These are phyloP conservation scores for Spisula subtruncata DNA, from an alignment of 2,888 invertebrate species.

Conservation along the genomic window DNA sequence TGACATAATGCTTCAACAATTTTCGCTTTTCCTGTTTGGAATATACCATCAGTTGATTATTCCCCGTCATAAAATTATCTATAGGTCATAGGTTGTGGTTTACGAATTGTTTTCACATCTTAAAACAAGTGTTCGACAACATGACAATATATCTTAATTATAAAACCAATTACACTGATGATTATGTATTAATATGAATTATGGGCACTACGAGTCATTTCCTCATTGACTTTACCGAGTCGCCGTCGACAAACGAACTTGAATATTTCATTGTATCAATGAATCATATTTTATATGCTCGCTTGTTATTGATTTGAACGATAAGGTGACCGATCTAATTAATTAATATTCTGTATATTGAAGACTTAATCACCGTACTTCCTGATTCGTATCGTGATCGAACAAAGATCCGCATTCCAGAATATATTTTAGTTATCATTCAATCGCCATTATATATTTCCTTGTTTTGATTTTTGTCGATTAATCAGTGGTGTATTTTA, in stretches of 20 bases:
- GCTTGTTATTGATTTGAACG: constrained; percentile 2
- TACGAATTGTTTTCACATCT: background rate
- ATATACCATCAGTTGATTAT: background rate
- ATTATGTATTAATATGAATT: constrained; percentile 11
- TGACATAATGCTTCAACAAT: no score
- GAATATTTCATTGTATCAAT: background rate
- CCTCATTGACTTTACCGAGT: background rate
- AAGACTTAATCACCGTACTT: background rate
- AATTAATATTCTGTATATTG: constrained; percentile 11
- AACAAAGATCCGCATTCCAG: background rate
- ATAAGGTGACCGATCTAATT: constrained; percentile 4
- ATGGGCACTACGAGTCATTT: background rate
- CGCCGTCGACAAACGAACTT: background rate
- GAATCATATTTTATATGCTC: constrained; percentile 10
- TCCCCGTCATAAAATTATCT: background rate
- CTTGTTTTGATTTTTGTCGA: background rate
- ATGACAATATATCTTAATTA: constrained; percentile 12
- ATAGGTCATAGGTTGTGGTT: background rate
- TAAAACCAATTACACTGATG: background rate
- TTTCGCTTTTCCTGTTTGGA: no score
- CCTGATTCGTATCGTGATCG: background rate
- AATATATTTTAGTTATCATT: background rate
- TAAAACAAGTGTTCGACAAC: background rate
- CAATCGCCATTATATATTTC: background rate
- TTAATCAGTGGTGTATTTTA: background rate